Evolutionary conservation across 2,113 vertebrate species (phyloP).

Genomic region (Struthio camelus): DNA sequence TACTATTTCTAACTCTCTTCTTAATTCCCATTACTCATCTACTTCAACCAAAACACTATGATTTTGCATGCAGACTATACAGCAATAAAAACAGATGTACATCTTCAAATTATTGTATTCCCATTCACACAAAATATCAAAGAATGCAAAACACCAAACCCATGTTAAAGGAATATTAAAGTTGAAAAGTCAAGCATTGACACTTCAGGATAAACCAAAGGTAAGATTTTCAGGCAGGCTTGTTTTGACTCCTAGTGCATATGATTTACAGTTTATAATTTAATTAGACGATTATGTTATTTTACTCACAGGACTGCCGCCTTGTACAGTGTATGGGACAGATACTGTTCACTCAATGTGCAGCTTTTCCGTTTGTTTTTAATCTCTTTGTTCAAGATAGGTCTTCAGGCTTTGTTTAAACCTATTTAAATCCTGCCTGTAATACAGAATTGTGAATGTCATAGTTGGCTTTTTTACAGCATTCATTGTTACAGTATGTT

Average conservation of each 20-base stretch:
- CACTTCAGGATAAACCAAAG: not conserved
- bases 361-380: not conserved
- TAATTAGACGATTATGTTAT: not conserved
- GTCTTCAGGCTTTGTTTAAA: conserved; percentile 12
- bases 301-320: not conserved
- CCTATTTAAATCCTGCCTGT: conserved; percentile 12
- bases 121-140: not conserved
- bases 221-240: not conserved
- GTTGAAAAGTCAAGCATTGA: not conserved
- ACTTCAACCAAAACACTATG: not conserved
- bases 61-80: not conserved
- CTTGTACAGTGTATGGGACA: not conserved
- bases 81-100: not conserved
- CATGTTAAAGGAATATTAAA: not conserved
- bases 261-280: not conserved
- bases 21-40: not conserved
- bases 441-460: not conserved
- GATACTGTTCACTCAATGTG: not conserved
- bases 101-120: not conserved
- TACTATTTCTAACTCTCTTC: not conserved
- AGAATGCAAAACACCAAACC: not conserved
- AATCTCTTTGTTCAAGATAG: conserved; percentile 6
- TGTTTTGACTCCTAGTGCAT: not conserved
- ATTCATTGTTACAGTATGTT: not conserved
- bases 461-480: not conserved